Percentiles rank a stretch among this genome's conserved stretches.
Conservation (phyloP, 2,888 invertebrate species). For the Acronicta psi region DNA sequence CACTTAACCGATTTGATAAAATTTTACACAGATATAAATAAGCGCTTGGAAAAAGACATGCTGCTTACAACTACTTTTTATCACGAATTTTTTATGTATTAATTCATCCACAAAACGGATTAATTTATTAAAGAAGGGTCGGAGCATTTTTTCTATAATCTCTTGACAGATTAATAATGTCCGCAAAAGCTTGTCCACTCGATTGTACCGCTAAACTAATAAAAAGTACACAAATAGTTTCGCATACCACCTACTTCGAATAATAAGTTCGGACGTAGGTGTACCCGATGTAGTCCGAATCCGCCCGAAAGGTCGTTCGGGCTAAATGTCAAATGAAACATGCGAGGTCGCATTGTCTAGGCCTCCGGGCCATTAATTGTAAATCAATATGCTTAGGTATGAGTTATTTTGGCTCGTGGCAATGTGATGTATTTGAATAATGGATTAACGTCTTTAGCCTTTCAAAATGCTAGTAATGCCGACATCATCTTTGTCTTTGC, state of each 20-base stretch:
- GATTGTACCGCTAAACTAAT: slow-evolving; percentile 36
- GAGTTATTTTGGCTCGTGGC: slow-evolving; percentile 56
- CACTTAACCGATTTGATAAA: no score
- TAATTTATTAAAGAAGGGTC: no score
- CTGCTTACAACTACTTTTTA: no score
- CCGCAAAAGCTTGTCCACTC: slow-evolving; percentile 10
- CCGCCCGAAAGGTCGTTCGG: slow-evolving; percentile 80
- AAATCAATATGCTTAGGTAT: slow-evolving; percentile 56
- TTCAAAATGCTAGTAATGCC: slow-evolving; percentile 27
- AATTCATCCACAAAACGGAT: no score
- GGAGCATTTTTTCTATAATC: no score
- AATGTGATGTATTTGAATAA: slow-evolving; percentile 53
- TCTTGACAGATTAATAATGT: background rate
- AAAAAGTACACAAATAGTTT: slow-evolving; percentile 41
- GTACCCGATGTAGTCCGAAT: slow-evolving; percentile 77
- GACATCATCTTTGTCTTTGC: slow-evolving; percentile 27
- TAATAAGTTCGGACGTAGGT: slow-evolving; percentile 75
- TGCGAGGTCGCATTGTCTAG: slow-evolving; percentile 71
- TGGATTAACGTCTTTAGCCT: slow-evolving; percentile 40
- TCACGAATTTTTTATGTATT: no score
- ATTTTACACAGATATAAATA: no score
- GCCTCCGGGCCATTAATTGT: slow-evolving; percentile 69
- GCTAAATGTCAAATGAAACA: slow-evolving; percentile 82
- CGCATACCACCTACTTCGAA: slow-evolving; percentile 49
- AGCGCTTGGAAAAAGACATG: no score